Evolutionary conservation across 2,113 vertebrate genomes (phyloP).

Genomic region (Boulengeromyrus knoepffleri): DNA sequence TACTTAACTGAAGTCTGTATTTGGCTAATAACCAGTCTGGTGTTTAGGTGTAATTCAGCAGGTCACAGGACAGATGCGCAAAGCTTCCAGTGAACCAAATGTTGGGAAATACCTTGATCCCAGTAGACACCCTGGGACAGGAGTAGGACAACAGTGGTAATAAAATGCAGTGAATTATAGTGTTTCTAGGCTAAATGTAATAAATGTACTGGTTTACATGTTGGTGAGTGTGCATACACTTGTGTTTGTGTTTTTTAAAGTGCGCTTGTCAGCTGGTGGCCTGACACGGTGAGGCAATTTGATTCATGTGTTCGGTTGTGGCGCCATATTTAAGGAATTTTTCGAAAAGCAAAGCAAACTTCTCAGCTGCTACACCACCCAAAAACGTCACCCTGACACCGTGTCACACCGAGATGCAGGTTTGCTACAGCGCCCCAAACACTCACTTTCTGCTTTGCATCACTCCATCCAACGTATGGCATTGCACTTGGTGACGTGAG

Average conservation of each 20-base stretch:
- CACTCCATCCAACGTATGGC: too few species aligned
- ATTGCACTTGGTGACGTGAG: too few species aligned
- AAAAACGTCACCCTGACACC: neutral
- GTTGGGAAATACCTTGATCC: neutral
- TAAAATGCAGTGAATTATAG: neutral
- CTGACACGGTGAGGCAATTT: neutral
- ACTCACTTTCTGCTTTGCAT: neutral
- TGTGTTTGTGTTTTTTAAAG: neutral
- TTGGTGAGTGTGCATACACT: neutral
- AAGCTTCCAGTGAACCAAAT: neutral
- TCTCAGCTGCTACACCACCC: neutral
- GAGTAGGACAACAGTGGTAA: neutral
- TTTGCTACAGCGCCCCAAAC: neutral
- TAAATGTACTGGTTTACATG: neutral
- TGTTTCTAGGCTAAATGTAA: neutral
- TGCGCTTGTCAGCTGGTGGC: neutral
- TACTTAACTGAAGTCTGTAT: neutral
- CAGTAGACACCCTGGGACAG: neutral
- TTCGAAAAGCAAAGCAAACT: neutral
- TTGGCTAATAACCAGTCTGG: neutral
- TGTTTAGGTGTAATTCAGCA: neutral
- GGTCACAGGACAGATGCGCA: neutral
- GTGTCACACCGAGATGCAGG: neutral
- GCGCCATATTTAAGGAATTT: neutral
- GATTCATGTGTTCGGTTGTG: neutral